Evolutionary conservation across 2,797 vertebrate genomes (phyloP), one percentile per base, ranked within the genome.

Genomic region (Acanthiza pusilla): DNA sequence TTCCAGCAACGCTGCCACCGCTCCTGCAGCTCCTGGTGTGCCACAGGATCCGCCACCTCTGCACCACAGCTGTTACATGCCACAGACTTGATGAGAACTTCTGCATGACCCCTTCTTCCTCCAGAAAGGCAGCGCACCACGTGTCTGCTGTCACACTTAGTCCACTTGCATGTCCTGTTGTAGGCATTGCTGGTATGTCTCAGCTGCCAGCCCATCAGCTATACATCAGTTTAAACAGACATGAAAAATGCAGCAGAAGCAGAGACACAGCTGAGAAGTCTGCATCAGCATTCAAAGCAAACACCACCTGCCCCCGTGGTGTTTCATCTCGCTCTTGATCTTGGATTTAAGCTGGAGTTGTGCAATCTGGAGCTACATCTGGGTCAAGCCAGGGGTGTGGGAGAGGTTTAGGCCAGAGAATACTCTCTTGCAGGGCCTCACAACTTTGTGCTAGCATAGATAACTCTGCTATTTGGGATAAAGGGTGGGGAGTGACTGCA

Each of bases 31-130:
- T 77, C 11, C 30, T 4, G 4, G 32, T 21, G 40, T 51, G 51
- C 43, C 8, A 2, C 53, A 17, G 51, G 47, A 47, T 36, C n/a
- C 5, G 10, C 61, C 50, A 54, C 48, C 45, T 63, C 61, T 42
- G n/a, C 3, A 13, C 23, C 40, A 32, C 2, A 2, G 19, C 40
- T 63, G 23, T 22, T 54, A 30, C 0, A 0, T 7, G 13, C 48
- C 36, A 53, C 54, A 63, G 13, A 63, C 61, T 66, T 30, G 32
- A 51, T 57, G 32, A 93, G 34, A 92, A 87, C 53, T 65, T 73
- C 50, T 45, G 53, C 21, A 17, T 21, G 88, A 67, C 16, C 16
- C 50, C 27, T 88, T 90, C 25, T 51, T 65, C 47, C 53, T 66
- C 53, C 74, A 93, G 55, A 54, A 79, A 71, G 0, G 5, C 47